Conservation (phyloP, 1,140 invertebrate genomes). For the Heliothis virescens region DNA sequence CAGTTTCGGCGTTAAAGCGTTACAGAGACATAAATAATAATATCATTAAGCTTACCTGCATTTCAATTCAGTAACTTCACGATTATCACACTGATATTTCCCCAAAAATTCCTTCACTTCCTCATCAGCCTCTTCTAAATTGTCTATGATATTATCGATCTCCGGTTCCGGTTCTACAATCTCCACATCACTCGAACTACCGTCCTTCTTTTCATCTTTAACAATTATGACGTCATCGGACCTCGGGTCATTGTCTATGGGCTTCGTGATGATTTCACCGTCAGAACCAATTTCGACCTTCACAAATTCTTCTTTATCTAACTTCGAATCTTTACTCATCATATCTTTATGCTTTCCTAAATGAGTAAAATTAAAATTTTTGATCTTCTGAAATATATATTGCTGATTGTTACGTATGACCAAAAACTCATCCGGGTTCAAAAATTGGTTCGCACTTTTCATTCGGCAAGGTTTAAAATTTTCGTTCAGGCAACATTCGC, state of each 20-base stretch:
- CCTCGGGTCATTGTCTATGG: slow-evolving; percentile 63
- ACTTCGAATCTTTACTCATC: slow-evolving; percentile 46
- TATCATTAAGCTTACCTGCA: slow-evolving; percentile 67
- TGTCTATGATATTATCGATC: slow-evolving; percentile 71
- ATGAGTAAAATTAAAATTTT: slow-evolving; percentile 55
- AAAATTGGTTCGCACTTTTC: slow-evolving; percentile 71
- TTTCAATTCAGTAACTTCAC: slow-evolving; percentile 67
- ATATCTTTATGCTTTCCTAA: slow-evolving; percentile 49
- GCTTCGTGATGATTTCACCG: slow-evolving; percentile 73
- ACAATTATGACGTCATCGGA: slow-evolving; percentile 70
- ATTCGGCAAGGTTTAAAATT: slow-evolving; percentile 75
- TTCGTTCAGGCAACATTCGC: slow-evolving; percentile 69
- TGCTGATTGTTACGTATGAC: slow-evolving; percentile 82
- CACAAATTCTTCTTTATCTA: slow-evolving; percentile 66
- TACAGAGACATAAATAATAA: background rate
- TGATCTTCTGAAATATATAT: slow-evolving; percentile 77
- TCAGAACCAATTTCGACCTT: slow-evolving; percentile 76
- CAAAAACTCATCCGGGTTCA: slow-evolving; percentile 77
- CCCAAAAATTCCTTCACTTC: slow-evolving; percentile 78
- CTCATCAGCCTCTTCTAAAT: slow-evolving; percentile 80
- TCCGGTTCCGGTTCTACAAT: slow-evolving; percentile 70
- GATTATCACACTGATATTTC: slow-evolving; percentile 68
- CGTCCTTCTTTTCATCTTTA: slow-evolving; percentile 67
- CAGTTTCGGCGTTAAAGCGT: background rate
- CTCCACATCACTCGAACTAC: slow-evolving; percentile 75